Percentiles rank a stretch among this genome's conserved stretches.
Evolutionary conservation across 2,888 invertebrate genomes (phyloP).

Genomic region (Rhamnusium bicolor): DNA sequence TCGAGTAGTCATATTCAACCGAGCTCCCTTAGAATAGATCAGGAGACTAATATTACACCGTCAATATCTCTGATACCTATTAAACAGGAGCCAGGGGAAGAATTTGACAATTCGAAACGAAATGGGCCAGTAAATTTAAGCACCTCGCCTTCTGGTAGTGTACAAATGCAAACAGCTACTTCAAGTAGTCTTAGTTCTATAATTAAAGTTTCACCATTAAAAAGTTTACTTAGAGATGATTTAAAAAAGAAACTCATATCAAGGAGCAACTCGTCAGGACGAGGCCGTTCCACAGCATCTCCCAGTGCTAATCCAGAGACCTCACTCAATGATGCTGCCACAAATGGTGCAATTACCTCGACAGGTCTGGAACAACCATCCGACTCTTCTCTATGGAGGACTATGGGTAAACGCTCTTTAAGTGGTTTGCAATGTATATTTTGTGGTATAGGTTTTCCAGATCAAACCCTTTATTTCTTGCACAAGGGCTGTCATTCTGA

Average conservation of each 20-base stretch:
- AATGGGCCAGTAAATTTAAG: constrained; percentile 69
- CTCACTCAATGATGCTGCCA: constrained; percentile 71
- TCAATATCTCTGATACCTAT: constrained; percentile 91
- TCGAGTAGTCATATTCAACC: constrained; percentile 77
- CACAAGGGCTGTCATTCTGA: constrained; percentile 99
- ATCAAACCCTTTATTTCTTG: constrained; percentile 95
- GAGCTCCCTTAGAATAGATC: constrained; percentile 68
- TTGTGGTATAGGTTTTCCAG: constrained; percentile 96
- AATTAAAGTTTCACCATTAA: constrained; percentile 88
- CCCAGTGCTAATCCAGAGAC: constrained; percentile 70
- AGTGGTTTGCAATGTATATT: constrained; percentile 85
- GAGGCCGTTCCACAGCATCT: constrained; percentile 68
- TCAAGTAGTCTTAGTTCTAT: constrained; percentile 84
- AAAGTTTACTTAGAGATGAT: constrained; percentile 88
- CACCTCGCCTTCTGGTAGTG: constrained; percentile 63
- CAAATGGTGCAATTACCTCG: constrained; percentile 78
- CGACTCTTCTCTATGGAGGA: constrained; percentile 70
- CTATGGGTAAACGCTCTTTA: constrained; percentile 72
- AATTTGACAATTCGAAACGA: constrained; percentile 68
- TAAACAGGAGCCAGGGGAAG: constrained; percentile 79
- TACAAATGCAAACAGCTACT: constrained; percentile 73
- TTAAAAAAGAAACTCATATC: constrained; percentile 86
- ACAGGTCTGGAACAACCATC: constrained; percentile 78
- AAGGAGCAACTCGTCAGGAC: constrained; percentile 73
- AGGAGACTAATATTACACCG: constrained; percentile 81